Evolutionary conservation across 1,140 invertebrate genomes (phyloP), one percentile per base, ranked within the genome.

Genomic region (Caerostris darwini): DNA sequence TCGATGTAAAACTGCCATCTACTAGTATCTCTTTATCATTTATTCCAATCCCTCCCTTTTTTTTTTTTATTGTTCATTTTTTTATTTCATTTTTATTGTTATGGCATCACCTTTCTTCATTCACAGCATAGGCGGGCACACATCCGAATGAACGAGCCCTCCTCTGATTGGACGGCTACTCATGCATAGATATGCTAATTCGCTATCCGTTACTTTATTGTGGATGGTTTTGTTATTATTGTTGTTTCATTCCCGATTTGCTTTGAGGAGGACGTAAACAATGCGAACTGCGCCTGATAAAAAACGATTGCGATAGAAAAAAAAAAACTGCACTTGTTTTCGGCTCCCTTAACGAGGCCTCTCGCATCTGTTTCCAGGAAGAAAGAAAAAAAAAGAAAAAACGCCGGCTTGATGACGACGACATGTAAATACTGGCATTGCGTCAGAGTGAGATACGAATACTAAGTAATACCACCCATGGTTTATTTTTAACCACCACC

Each of bases 181-280:
- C 90, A 91, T 85, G 90, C 90, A 85, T 64, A 85, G 81, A 92
- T 92, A 92, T 92, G 90, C 90, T 92, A 92, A 92, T 92, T 56
- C 71, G 56, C 50, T 50, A 69, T 57, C 53, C 88, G 71, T 56
- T 14, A 71, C 64, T 56, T 61, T 50, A 85, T 85, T 77, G 53
- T 90, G 8, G 34, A 19, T 64, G 64, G 14, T 59, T 90, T 87
- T 85, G 54, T 64, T 67, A 69, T 58, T 53, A 88, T 88, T 17
- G 12, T 34, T 57, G 10, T 90, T 57, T 82, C 10, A 34, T 50
- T 19, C 57, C 56, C n/a, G 19, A 81, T 82, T n/a, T 57, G 69
- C 88, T 53, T 58, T 77, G 85, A 77, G 67, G 54, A 61, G 71
- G 90, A 91, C 58, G 90, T 91, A 91, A 91, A 91, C 90, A 91